Evolutionary conservation across 1,140 invertebrate genomes (phyloP).

Genomic region (Achroia grisella): DNA sequence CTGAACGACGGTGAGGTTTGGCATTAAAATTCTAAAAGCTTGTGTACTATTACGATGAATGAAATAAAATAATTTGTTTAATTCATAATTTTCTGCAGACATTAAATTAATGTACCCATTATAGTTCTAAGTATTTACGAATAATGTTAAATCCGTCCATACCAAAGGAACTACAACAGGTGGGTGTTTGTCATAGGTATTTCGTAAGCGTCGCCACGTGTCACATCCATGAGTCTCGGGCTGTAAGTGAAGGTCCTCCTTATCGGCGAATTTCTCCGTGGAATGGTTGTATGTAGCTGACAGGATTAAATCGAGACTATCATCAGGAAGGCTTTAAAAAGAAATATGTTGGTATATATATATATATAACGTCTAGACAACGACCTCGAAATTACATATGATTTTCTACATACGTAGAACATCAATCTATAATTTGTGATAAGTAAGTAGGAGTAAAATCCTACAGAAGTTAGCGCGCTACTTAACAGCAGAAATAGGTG

Average conservation of each 20-base stretch:
- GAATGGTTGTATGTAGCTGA: constrained; percentile 76
- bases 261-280: constrained; percentile 75
- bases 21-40: no score
- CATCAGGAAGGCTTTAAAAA: constrained; percentile 67
- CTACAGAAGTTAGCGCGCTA: no score
- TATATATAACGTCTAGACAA: neutral
- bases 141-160: no score
- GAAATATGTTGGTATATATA: neutral
- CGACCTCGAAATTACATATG: constrained; percentile 12
- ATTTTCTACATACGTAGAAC: neutral
- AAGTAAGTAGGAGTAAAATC: no score
- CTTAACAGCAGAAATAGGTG: no score
- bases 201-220: constrained; percentile 75
- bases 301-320: constrained; percentile 77
- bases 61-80: no score
- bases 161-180: constrained; percentile 44
- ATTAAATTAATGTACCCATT: no score
- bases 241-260: constrained; percentile 75
- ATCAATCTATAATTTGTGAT: no score
- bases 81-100: no score
- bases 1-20: no score
- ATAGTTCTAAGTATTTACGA: no score
- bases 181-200: constrained; percentile 70
- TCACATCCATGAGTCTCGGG: constrained; percentile 72
- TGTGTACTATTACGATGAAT: no score